Conservation (phyloP, 2,113 vertebrate species). For the crab-eating macaque (Macaca fascicularis) region DNA sequence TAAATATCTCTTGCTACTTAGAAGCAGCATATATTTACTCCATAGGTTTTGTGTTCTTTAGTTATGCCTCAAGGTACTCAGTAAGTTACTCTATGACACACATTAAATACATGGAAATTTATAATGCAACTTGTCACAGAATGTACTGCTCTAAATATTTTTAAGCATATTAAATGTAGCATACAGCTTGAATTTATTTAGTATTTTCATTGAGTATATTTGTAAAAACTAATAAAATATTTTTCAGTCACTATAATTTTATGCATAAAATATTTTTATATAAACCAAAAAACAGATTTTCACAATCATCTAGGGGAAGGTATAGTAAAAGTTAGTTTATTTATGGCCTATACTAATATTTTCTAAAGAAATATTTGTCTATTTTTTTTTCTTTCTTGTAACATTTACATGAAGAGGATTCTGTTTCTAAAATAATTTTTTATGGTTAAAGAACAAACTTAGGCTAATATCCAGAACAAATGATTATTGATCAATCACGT, state of each 20-base stretch:
- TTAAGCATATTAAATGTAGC: neutral
- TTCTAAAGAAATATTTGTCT: neutral
- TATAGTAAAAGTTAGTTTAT: neutral
- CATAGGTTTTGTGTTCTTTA: neutral
- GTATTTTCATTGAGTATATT: neutral
- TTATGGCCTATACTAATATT: neutral
- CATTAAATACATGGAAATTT: neutral
- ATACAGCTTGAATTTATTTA: neutral
- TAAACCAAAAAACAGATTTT: neutral
- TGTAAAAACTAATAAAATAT: neutral
- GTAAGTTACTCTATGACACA: neutral
- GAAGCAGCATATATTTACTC: neutral
- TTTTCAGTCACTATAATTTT: neutral
- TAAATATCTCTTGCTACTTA: neutral
- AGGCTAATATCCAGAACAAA: neutral
- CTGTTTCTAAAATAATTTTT: neutral
- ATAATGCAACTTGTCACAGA: neutral
- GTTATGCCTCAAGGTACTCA: neutral
- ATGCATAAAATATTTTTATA: neutral
- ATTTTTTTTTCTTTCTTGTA: neutral
- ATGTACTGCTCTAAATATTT: neutral
- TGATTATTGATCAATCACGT: neutral
- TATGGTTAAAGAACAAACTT: neutral
- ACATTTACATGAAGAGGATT: neutral
- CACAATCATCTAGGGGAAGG: neutral